A percentile compares a stretch with the other conserved stretches of the same genome.
These are phyloP conservation scores for Thunnus thynnus DNA, from an alignment of 2,113 vertebrate genomes.

Conservation along the genomic window DNA sequence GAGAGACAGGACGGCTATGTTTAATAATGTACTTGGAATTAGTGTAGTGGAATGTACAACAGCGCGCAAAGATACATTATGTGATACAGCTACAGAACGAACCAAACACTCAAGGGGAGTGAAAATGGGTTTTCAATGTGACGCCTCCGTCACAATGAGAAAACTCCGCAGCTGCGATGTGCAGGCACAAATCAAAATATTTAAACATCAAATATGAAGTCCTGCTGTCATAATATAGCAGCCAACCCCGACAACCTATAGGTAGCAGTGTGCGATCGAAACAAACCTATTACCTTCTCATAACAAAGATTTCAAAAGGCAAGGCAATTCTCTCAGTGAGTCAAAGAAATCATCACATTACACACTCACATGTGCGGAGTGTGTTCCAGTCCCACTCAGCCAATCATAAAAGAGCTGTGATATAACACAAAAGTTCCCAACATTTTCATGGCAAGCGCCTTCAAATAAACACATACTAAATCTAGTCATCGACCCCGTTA, in stretches of 20 bases:
- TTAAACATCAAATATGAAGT: neutral
- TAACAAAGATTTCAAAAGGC: slow-evolving; percentile 3
- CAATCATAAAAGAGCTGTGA: slow-evolving; percentile 64
- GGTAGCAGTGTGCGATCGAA: neutral
- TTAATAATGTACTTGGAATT: slow-evolving; percentile 71
- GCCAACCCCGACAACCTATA: neutral
- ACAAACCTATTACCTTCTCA: slow-evolving; percentile 1
- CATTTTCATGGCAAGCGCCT: slow-evolving; percentile 18
- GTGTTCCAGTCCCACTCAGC: slow-evolving; percentile 53
- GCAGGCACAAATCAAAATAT: slow-evolving; percentile 13
- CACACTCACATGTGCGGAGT: slow-evolving; percentile 60
- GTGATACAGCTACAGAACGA: slow-evolving; percentile 32
- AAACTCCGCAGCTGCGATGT: neutral
- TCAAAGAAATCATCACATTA: slow-evolving; percentile 46
- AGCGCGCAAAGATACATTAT: slow-evolving; percentile 52
- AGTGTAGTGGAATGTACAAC: slow-evolving; percentile 67
- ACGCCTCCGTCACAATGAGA: slow-evolving; percentile 2
- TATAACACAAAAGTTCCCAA: slow-evolving; percentile 65
- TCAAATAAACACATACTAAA: neutral
- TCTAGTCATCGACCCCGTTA: neutral
- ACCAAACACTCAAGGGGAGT: neutral
- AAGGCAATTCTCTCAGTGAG: slow-evolving; percentile 24
- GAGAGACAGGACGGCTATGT: slow-evolving; percentile 52
- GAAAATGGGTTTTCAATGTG: slow-evolving; percentile 3
- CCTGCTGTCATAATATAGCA: neutral